Conservation (phyloP, 2,888 invertebrate genomes). For the Marasmarcha lunaedactyla region DNA sequence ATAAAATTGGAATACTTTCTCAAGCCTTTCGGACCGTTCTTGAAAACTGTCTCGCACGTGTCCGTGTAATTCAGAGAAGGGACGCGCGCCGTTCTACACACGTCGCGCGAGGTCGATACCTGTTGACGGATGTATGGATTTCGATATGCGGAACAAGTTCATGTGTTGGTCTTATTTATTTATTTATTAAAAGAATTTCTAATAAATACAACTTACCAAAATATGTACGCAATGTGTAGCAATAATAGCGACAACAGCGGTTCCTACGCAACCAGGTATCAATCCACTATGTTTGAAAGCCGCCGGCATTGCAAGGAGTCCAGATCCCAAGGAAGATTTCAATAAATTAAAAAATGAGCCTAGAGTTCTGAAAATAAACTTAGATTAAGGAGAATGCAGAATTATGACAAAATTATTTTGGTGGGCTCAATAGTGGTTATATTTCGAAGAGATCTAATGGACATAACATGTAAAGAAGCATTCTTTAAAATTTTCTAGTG, state of each 20-base stretch:
- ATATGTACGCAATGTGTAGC: conserved; percentile 95
- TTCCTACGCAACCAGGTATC: conserved; percentile 81
- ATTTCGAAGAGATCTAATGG: no score
- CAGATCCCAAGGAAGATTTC: conserved; percentile 94
- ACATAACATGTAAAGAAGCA: no score
- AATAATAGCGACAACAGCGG: conserved; percentile 83
- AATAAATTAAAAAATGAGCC: conserved; percentile 91
- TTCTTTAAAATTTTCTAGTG: no score
- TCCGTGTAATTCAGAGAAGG: conserved; percentile 84
- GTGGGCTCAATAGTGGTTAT: no score
- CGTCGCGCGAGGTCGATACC: conserved; percentile 81
- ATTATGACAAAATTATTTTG: no score
- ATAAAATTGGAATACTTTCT: conserved; percentile 65
- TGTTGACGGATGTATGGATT: conserved; percentile 27
- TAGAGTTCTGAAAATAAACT: conserved; percentile 71
- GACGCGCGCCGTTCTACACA: conserved; percentile 74
- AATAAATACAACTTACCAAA: conserved; percentile 73
- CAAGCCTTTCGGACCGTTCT: conserved; percentile 76
- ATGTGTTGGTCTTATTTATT: no score
- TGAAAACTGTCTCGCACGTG: conserved; percentile 85
- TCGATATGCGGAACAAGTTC: not conserved
- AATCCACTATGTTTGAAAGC: conserved; percentile 89
- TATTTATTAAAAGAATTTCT: no score
- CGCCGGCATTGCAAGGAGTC: conserved; percentile 90
- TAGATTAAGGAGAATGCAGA: no score